Conservation (phyloP, 2,797 vertebrate genomes). For the Sus cebifrons region DNA sequence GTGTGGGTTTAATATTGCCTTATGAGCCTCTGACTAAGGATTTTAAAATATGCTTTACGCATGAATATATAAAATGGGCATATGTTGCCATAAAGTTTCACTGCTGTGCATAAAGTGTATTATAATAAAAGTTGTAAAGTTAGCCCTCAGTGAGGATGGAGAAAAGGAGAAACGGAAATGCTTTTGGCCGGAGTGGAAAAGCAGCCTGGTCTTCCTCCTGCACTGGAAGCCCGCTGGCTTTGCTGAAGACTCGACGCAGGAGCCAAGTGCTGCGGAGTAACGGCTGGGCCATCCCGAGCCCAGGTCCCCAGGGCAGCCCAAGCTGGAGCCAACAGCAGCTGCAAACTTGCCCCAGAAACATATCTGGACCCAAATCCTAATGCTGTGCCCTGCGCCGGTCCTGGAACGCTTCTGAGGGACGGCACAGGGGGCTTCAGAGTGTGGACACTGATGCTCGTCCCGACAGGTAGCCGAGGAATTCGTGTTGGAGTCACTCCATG, state of each 20-base stretch:
- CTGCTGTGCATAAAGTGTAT: constrained; percentile 26
- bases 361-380: neutral
- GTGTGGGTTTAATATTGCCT: neutral
- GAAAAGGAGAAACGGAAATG: neutral
- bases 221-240: rapidly evolving
- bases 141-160: neutral
- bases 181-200: neutral
- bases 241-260: rapidly evolving
- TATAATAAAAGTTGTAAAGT: constrained; percentile 35
- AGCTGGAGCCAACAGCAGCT: neutral
- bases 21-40: constrained; percentile 55
- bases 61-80: constrained; percentile 30
- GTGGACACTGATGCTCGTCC: rapidly evolving
- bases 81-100: constrained; percentile 55
- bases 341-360: neutral
- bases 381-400: rapidly evolving
- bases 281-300: rapidly evolving
- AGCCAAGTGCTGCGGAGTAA: rapidly evolving
- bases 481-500: neutral
- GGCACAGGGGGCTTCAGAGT: neutral
- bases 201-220: rapidly evolving
- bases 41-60: constrained; percentile 66
- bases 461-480: neutral
- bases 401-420: neutral
- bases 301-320: rapidly evolving